phyloP scores from a whole-genome alignment of 2,888 invertebrate genomes.

The Operophtera brumata region DNA sequence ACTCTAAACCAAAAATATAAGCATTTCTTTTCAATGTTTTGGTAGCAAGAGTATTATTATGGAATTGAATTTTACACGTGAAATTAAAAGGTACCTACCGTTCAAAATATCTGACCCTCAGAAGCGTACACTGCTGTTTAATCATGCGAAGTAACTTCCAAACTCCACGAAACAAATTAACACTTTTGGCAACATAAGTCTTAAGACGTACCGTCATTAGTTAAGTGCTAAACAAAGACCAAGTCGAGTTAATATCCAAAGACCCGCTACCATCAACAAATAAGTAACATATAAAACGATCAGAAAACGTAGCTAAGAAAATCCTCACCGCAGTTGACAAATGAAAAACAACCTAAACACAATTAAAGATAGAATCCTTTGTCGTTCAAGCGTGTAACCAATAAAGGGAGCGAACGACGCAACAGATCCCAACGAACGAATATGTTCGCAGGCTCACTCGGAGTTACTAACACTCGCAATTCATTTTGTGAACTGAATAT shows the following conservation, averaged over 20 bases:
- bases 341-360: slow-evolving; percentile 61
- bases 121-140: slow-evolving; percentile 4
- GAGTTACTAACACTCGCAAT: slow-evolving; percentile 80
- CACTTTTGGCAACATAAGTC: slow-evolving; percentile 36
- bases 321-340: slow-evolving; percentile 47
- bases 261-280: slow-evolving; percentile 58
- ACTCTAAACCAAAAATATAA: slow-evolving; percentile 36
- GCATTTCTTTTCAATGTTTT: slow-evolving; percentile 20
- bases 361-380: slow-evolving; percentile 60
- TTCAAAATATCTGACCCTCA: slow-evolving; percentile 39
- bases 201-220: slow-evolving; percentile 48
- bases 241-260: slow-evolving; percentile 55
- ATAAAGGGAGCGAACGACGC: slow-evolving; percentile 71
- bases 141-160: slow-evolving; percentile 17
- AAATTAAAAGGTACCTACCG: slow-evolving; percentile 41
- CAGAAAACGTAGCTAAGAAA: slow-evolving; percentile 57
- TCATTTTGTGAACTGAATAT: slow-evolving; percentile 80
- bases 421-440: slow-evolving; percentile 77
- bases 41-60: slow-evolving; percentile 29
- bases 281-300: slow-evolving; percentile 65
- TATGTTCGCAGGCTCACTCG: slow-evolving; percentile 79
- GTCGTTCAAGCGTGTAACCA: slow-evolving; percentile 60
- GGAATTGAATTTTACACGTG: slow-evolving; percentile 46
- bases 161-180: slow-evolving; percentile 35
- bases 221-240: slow-evolving; percentile 50